Conservation (phyloP, 1,140 invertebrate genomes). For the Nymphalis io region DNA sequence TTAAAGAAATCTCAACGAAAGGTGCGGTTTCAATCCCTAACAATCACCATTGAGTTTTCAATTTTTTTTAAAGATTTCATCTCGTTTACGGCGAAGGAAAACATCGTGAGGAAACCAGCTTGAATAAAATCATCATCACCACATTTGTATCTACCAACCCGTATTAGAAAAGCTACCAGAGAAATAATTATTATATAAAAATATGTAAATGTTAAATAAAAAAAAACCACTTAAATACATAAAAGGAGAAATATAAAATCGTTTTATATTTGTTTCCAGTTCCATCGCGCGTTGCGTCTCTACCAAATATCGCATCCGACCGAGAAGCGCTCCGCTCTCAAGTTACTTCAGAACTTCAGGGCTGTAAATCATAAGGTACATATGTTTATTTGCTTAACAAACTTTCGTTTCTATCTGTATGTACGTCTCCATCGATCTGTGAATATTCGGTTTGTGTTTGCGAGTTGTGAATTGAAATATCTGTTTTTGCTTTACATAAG, state of each 20-base stretch:
- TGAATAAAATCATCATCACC: too few species aligned
- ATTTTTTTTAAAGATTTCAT: too few species aligned
- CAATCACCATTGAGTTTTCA: too few species aligned
- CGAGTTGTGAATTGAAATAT: too few species aligned
- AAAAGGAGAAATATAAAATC: background rate
- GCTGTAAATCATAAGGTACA: constrained; percentile 64
- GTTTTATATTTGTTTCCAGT: constrained; percentile 46
- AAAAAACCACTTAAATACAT: background rate
- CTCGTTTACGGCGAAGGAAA: too few species aligned
- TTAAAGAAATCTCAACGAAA: too few species aligned
- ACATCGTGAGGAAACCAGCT: too few species aligned
- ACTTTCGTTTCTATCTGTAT: background rate
- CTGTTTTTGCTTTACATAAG: background rate
- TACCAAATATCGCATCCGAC: constrained; percentile 66
- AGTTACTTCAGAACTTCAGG: constrained; percentile 63
- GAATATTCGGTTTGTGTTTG: constrained; percentile 8
- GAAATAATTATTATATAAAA: too few species aligned
- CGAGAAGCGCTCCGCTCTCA: constrained; percentile 63
- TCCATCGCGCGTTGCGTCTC: constrained; percentile 61
- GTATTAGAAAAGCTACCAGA: too few species aligned
- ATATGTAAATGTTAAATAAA: background rate
- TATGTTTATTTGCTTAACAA: background rate
- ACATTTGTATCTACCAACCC: too few species aligned
- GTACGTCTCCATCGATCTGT: background rate
- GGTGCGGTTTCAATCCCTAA: too few species aligned